Evolutionary conservation across 2,888 invertebrate genomes (phyloP).

Genomic region (Bimastos eiseni): DNA sequence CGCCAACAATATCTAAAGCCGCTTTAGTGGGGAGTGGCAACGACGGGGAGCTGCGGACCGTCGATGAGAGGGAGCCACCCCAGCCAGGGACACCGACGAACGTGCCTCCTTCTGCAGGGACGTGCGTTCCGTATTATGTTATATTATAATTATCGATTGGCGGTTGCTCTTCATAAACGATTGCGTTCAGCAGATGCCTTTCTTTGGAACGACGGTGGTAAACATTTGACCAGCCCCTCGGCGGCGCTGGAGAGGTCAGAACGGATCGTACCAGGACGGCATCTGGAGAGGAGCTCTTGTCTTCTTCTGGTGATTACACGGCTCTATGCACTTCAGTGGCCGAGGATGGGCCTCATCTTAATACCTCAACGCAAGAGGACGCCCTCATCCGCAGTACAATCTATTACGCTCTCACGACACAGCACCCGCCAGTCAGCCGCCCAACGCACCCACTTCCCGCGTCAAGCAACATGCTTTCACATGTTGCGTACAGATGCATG

Average conservation of each 20-base stretch:
- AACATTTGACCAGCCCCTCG: background rate
- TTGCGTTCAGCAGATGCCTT: background rate
- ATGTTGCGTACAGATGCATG: background rate
- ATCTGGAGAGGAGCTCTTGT: background rate
- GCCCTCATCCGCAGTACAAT: background rate
- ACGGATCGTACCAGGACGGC: background rate
- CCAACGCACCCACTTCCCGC: background rate
- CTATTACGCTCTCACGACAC: background rate
- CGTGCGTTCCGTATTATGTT: background rate
- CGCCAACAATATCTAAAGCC: background rate
- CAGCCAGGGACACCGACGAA: too few relatives aligned
- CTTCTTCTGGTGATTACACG: slow-evolving; percentile 2
- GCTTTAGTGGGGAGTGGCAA: background rate
- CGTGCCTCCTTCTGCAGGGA: too few relatives aligned
- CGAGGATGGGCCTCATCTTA: background rate
- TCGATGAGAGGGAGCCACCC: too few relatives aligned
- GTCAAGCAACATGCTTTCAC: background rate
- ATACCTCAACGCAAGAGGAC: background rate
- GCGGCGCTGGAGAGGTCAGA: background rate
- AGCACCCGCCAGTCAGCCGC: background rate
- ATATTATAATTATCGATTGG: background rate
- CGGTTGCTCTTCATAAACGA: background rate
- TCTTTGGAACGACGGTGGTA: background rate
- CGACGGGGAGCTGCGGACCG: background rate
- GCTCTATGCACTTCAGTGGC: background rate